These are phyloP conservation scores for Hylaeus anthracinus DNA, from an alignment of 1,140 invertebrate species.

Conservation along the genomic window DNA sequence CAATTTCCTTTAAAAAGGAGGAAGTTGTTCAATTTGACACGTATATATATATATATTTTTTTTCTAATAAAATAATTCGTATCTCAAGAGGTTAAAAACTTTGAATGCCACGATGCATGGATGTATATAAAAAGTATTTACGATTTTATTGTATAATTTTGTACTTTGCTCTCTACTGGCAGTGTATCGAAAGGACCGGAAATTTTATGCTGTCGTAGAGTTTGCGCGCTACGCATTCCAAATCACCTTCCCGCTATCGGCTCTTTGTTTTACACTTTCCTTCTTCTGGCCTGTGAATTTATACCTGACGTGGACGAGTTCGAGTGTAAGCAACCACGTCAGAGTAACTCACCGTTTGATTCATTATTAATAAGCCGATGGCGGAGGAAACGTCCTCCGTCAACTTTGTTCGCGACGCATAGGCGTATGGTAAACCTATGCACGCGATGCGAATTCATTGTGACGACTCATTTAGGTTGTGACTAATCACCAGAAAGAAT, in stretches of 20 bases:
- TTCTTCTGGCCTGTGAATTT: slow-evolving; percentile 8
- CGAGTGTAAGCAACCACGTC: slow-evolving; percentile 65
- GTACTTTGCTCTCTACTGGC: too few relatives aligned
- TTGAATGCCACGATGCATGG: too few relatives aligned
- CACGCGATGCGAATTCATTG: neutral
- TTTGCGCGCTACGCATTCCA: neutral
- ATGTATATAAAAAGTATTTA: too few relatives aligned
- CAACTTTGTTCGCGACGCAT: neutral
- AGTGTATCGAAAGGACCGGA: neutral
- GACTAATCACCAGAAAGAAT: too few relatives aligned
- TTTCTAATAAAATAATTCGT: too few relatives aligned
- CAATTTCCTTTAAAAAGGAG: too few relatives aligned
- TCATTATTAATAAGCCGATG: slow-evolving; percentile 61
- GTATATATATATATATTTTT: too few relatives aligned
- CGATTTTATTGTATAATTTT: too few relatives aligned
- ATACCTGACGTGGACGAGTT: slow-evolving; percentile 60
- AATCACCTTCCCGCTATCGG: neutral
- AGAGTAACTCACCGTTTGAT: slow-evolving; percentile 52
- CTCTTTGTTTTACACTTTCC: slow-evolving; percentile 21
- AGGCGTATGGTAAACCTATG: too few relatives aligned
- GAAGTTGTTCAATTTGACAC: too few relatives aligned
- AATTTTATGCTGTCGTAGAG: neutral
- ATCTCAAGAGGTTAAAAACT: too few relatives aligned
- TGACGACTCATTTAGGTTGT: too few relatives aligned
- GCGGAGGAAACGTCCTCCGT: slow-evolving; percentile 3